Conservation (phyloP, 2,888 invertebrate genomes). For the Empis stercorea region DNA sequence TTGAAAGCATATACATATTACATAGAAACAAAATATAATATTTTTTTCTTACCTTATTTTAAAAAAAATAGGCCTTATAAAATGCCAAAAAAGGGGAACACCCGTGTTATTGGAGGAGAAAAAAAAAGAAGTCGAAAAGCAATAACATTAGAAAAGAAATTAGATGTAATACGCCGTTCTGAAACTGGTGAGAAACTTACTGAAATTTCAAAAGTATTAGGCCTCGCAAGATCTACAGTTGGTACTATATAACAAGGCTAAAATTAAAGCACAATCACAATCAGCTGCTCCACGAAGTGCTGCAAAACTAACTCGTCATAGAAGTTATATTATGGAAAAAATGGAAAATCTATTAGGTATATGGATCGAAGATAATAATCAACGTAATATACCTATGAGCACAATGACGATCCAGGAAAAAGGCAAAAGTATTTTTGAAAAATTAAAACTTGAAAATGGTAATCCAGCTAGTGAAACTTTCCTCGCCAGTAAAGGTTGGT, state of each 20-base stretch:
- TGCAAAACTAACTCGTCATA: slow-evolving; percentile 15
- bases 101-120: not conserved
- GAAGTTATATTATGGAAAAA: slow-evolving; percentile 14
- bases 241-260: not conserved
- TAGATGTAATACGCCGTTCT: not conserved
- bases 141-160: not conserved
- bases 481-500: slow-evolving; percentile 15
- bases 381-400: not conserved
- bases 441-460: not conserved
- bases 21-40: not conserved
- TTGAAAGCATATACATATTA: not conserved
- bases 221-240: not conserved
- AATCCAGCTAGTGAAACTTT: slow-evolving; percentile 4
- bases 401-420: not conserved
- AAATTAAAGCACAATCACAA: not conserved
- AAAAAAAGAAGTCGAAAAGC: not conserved
- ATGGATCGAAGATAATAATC: slow-evolving; percentile 1
- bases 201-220: slow-evolving; percentile 1
- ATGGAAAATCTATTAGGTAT: slow-evolving; percentile 14
- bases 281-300: slow-evolving; percentile 15
- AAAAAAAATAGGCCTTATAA: not conserved
- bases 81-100: not conserved
- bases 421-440: slow-evolving; percentile 1
- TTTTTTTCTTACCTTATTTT: not conserved
- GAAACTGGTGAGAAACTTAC: not conserved